These are phyloP conservation scores for Chaenocephalus aceratus DNA, from an alignment of 2,113 vertebrate genomes.

Conservation along the genomic window DNA sequence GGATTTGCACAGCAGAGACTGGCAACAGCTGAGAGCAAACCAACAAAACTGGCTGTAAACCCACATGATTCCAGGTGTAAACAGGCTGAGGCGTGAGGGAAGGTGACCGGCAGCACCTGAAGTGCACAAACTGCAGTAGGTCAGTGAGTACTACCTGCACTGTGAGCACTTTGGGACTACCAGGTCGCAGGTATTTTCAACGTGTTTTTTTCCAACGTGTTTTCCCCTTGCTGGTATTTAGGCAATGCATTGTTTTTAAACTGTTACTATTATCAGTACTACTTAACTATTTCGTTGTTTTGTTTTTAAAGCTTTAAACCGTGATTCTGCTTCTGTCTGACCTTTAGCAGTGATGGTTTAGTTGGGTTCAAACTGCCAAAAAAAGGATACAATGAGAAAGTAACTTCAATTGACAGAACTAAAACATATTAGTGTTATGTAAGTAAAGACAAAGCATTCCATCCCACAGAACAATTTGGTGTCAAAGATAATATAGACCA, in stretches of 20 bases:
- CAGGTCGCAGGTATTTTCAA: slow-evolving; percentile 66
- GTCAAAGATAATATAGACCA: too few relatives aligned
- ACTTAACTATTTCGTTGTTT: too few relatives aligned
- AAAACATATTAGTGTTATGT: background rate
- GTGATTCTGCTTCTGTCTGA: too few relatives aligned
- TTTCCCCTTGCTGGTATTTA: too few relatives aligned
- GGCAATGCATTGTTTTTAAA: too few relatives aligned
- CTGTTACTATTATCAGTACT: too few relatives aligned
- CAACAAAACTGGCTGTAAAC: slow-evolving; percentile 93
- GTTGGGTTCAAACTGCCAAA: too few relatives aligned
- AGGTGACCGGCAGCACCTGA: slow-evolving; percentile 89
- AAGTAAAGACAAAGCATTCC: background rate
- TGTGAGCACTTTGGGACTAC: slow-evolving; percentile 99
- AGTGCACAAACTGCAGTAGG: slow-evolving; percentile 99
- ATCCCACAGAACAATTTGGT: background rate
- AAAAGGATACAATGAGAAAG: too few relatives aligned
- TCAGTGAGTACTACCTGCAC: slow-evolving; percentile 94
- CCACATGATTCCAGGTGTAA: slow-evolving; percentile 5
- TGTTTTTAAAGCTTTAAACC: too few relatives aligned
- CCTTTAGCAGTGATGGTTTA: too few relatives aligned
- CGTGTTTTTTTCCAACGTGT: too few relatives aligned
- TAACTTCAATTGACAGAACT: background rate
- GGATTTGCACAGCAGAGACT: slow-evolving; percentile 93
- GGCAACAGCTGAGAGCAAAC: slow-evolving; percentile 92
- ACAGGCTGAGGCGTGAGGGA: slow-evolving; percentile 4